These are phyloP conservation scores for Amblyteles armatorius DNA, from an alignment of 2,888 invertebrate genomes.

Conservation along the genomic window DNA sequence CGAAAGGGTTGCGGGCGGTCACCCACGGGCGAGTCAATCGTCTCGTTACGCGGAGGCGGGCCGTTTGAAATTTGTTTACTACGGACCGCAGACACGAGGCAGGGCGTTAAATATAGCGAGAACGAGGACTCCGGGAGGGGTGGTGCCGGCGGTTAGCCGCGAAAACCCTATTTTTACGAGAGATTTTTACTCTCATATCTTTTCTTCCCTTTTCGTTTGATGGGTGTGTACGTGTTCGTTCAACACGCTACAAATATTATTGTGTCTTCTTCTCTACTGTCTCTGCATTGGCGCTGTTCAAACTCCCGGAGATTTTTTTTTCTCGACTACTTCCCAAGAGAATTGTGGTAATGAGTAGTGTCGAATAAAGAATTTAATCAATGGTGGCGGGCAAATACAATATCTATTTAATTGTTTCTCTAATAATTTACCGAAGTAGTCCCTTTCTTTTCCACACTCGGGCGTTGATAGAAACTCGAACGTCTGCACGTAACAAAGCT, in stretches of 20 bases:
- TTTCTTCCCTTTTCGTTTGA: conserved; percentile 40
- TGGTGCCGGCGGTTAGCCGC: conserved; percentile 76
- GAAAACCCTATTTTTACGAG: conserved; percentile 82
- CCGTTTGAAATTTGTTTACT: conserved; percentile 71
- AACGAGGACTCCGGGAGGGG: conserved; percentile 58
- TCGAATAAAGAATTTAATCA: background rate
- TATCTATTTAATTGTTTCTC: too few relatives aligned
- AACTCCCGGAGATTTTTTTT: background rate
- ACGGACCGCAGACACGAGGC: conserved; percentile 60
- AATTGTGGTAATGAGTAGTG: background rate
- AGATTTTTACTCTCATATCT: conserved; percentile 61
- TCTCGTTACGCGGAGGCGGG: conserved; percentile 66
- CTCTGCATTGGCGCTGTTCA: background rate
- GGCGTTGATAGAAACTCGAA: background rate
- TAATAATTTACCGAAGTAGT: too few relatives aligned
- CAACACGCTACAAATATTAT: conserved; percentile 69
- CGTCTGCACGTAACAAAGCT: background rate
- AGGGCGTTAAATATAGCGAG: conserved; percentile 67
- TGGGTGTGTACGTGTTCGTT: conserved; percentile 11
- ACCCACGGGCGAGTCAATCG: conserved; percentile 62
- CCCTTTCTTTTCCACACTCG: too few relatives aligned
- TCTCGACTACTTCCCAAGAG: background rate
- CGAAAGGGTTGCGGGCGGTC: conserved; percentile 46
- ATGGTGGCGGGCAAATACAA: background rate
- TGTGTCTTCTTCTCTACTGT: conserved; percentile 52